Base-by-base conservation (phyloP, 37 sponge, comb jelly and placozoan genomes). In the Axinella damicornis region DNA sequence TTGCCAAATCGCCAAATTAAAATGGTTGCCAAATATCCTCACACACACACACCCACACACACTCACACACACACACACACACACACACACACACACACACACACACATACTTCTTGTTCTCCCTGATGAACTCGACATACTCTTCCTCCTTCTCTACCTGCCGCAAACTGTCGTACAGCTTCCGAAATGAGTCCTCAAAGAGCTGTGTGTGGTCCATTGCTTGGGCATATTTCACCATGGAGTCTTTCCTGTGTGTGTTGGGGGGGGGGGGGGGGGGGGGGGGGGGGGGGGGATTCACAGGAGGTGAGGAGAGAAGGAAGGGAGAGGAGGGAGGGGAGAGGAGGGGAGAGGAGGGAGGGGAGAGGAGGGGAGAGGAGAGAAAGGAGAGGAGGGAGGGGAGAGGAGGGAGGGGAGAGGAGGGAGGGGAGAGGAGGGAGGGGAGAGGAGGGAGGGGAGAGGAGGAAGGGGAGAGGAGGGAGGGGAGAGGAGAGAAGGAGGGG, bases 101-200 rank as follows among this genome's bases (percentile, higher is more conserved):
- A 32, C 27, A 67, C 16, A 71, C 83, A 76, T 25, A 83, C 85
- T 57, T 78, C 67, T 78, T 83, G 65, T 92, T 76, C 1, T 92
- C 84, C 57, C 54, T 37, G 66, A 92, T 78, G 58, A 92, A 88
- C 57, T 69, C 74, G 22, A 72, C 85, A 53, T 92, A 92, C 57
- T 92, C 93, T 15, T 22, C 36, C 25, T 79, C 82, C 34, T 62
- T 58, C 35, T 84, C 65, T 25, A 88, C 81, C 40, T 65, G 39
- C 1, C 38, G 31, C 37, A 92, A 71, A 12, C 41, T 57, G 20
- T 64, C 34, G 57, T 38, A 74, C 18, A 92, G 32, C 62, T 63
- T 46, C 35, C 36, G 25, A 74, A 79, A 83, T 6, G 71, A 69
- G 0, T 88, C 90, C 75, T 83, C 64, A 56, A 84, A 88, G 21